Evolutionary conservation across 2,113 vertebrate species (phyloP).

Genomic region (Xenopus laevis): DNA sequence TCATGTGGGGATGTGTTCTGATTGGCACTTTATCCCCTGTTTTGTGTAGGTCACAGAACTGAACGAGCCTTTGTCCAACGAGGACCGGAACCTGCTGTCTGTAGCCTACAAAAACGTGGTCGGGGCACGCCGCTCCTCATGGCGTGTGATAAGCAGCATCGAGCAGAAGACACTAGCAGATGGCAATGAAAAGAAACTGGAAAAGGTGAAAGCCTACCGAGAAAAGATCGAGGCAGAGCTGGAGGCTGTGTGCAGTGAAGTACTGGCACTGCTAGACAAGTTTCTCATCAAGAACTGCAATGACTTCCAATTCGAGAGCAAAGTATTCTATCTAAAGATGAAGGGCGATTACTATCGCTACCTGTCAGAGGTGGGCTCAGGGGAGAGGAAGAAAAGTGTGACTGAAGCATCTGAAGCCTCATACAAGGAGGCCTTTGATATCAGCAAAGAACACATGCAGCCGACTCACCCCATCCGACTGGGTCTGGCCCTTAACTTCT

Average conservation of each 20-base stretch:
- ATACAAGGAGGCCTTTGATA: conserved; percentile 85
- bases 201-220: conserved; percentile 83
- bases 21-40: conserved; percentile 40
- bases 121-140: conserved; percentile 79
- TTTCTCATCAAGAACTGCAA: conserved; percentile 87
- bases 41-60: conserved; percentile 81
- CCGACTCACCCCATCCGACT: conserved; percentile 84
- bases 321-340: conserved; percentile 90
- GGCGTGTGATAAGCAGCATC: conserved; percentile 85
- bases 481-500: conserved; percentile 87
- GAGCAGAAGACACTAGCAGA: conserved; percentile 84
- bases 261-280: conserved; percentile 77
- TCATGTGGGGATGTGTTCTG: no score
- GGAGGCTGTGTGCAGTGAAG: conserved; percentile 80
- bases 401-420: conserved; percentile 79
- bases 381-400: conserved; percentile 76
- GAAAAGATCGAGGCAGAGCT: conserved; percentile 90
- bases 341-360: conserved; percentile 87
- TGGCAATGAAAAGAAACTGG: conserved; percentile 84
- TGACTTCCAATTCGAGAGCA: conserved; percentile 82
- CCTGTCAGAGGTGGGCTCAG: conserved; percentile 79
- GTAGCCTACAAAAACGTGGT: conserved; percentile 88
- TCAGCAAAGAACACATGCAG: conserved; percentile 87
- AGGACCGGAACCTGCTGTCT: conserved; percentile 81
- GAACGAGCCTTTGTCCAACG: conserved; percentile 80